Evolutionary conservation across 2,113 vertebrate species (phyloP).

Genomic region (Helogale parvula): DNA sequence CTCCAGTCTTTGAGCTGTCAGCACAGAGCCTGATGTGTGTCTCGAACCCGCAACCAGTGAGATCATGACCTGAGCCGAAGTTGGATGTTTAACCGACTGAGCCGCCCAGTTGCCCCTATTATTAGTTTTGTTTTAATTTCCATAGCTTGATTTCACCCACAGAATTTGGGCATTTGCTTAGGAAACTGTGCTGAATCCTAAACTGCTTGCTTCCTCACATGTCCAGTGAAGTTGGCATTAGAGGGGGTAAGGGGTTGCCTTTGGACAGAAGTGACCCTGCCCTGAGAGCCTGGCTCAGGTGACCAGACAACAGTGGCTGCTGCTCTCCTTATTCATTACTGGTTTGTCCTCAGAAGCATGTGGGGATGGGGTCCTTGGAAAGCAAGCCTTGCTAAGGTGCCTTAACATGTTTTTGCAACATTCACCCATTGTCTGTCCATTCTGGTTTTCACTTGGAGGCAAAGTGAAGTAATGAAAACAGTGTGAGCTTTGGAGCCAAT

Average conservation of each 20-base stretch:
- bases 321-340: neutral
- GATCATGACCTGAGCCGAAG: too few relatives aligned
- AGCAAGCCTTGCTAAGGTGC: neutral
- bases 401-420: neutral
- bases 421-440: neutral
- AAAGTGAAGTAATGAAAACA: neutral
- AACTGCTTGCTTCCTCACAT: neutral
- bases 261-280: neutral
- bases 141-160: neutral
- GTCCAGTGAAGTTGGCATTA: neutral
- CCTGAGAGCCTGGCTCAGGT: neutral
- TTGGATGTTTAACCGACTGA: too few relatives aligned
- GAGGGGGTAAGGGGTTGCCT: neutral
- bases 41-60: too few relatives aligned
- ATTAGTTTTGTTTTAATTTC: conserved; percentile 40
- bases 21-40: too few relatives aligned
- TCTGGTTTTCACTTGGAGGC: neutral
- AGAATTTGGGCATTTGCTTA: conserved; percentile 22
- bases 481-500: neutral
- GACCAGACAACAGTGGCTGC: neutral
- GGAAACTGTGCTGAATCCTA: conserved; percentile 44
- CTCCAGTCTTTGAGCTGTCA: too few relatives aligned
- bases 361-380: neutral
- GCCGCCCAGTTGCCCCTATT: too few relatives aligned
- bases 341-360: neutral